A percentile compares a stretch with the other conserved stretches of the same genome.
Conservation (phyloP, 2,113 vertebrate species). For the Bungarus multicinctus region DNA sequence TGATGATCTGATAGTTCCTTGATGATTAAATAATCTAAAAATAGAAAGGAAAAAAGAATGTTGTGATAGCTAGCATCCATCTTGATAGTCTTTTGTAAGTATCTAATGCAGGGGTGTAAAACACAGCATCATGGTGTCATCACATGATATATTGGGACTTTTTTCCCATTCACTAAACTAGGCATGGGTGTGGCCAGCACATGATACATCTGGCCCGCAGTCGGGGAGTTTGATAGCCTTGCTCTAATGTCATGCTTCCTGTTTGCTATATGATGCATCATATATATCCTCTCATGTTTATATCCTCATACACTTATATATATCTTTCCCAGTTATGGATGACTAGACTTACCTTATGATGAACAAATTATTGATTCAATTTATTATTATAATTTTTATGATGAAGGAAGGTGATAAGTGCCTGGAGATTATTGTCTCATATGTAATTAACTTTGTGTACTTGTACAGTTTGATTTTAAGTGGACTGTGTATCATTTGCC, state of each 20-base stretch:
- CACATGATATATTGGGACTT: too few species aligned
- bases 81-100: neutral
- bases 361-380: neutral
- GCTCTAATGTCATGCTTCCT: neutral
- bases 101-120: too few species aligned
- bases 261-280: neutral
- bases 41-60: neutral
- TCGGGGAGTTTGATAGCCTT: too few species aligned
- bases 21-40: neutral
- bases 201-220: too few species aligned
- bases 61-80: neutral
- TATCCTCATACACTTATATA: neutral
- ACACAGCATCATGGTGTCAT: too few species aligned
- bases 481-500: neutral
- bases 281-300: neutral
- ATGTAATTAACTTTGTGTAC: neutral
- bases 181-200: too few species aligned
- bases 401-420: neutral
- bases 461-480: neutral
- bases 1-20: neutral
- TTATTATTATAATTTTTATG: neutral
- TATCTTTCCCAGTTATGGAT: neutral
- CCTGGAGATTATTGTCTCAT: neutral
- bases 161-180: too few species aligned
- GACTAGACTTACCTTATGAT: neutral